Conservation (phyloP, 2,888 invertebrate genomes). For the Oithona nana region DNA sequence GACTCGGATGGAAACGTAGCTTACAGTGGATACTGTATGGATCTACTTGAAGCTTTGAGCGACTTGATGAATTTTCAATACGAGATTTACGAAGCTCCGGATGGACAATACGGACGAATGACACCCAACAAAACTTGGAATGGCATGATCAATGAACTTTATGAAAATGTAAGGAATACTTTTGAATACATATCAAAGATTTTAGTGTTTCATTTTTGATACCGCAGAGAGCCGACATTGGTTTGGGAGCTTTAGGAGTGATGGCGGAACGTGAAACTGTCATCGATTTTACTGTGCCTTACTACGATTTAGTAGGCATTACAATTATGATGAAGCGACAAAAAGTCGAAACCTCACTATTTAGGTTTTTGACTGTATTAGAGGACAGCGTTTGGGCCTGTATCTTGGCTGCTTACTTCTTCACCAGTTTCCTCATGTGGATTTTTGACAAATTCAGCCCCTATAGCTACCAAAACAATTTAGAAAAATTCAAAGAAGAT, state of each 20-base stretch:
- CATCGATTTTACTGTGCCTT: constrained; percentile 87
- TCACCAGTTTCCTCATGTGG: constrained; percentile 86
- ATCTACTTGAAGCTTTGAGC: constrained; percentile 69
- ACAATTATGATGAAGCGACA: constrained; percentile 87
- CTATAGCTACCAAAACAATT: constrained; percentile 85
- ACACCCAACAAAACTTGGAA: constrained; percentile 68
- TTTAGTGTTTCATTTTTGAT: not conserved
- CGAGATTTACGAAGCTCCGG: constrained; percentile 57
- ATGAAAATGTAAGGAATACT: constrained; percentile 39
- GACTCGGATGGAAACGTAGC: constrained; percentile 25
- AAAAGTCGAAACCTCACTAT: constrained; percentile 61
- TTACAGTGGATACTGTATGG: constrained; percentile 70
- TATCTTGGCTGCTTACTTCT: constrained; percentile 81
- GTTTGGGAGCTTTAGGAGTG: constrained; percentile 76
- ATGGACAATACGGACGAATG: constrained; percentile 72
- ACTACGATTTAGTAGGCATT: constrained; percentile 91
- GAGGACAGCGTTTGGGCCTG: constrained; percentile 94
- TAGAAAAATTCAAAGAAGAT: constrained; percentile 75
- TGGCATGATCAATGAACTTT: constrained; percentile 52
- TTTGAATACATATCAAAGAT: not conserved
- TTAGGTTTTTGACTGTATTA: constrained; percentile 86
- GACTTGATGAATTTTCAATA: constrained; percentile 44
- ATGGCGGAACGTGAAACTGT: constrained; percentile 95
- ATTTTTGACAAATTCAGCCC: constrained; percentile 92
- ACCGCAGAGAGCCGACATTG: constrained; percentile 62